These are phyloP conservation scores for Eristalis pertinax DNA, from an alignment of 2,888 invertebrate genomes.

Conservation along the genomic window DNA sequence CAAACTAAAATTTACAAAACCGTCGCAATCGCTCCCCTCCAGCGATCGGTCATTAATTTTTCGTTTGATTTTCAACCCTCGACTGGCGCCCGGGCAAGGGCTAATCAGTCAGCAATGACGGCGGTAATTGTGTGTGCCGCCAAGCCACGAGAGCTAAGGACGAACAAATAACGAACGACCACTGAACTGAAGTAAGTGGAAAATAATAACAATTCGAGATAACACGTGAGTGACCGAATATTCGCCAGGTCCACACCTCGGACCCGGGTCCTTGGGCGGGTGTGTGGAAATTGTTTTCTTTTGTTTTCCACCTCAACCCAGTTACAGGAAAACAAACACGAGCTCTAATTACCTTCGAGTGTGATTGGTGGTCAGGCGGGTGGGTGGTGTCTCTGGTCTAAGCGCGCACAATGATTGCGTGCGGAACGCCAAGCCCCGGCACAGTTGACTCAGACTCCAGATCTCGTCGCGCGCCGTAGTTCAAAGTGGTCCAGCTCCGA, in stretches of 20 bases:
- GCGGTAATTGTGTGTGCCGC: constrained; percentile 54
- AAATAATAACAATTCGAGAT: constrained; percentile 56
- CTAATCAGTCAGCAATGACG: constrained; percentile 47
- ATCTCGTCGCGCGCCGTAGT: neutral
- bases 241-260: constrained; percentile 51
- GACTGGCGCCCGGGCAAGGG: neutral
- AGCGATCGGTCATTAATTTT: constrained; percentile 28
- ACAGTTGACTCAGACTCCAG: too few relatives aligned
- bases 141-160: constrained; percentile 4
- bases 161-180: constrained; percentile 18
- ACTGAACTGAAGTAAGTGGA: constrained; percentile 44
- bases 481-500: too few relatives aligned
- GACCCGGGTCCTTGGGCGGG: constrained; percentile 29
- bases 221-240: constrained; percentile 44
- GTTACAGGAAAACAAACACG: constrained; percentile 43
- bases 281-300: constrained; percentile 54
- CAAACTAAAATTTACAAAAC: constrained; percentile 45
- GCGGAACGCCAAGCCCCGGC: constrained; percentile 50
- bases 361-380: neutral
- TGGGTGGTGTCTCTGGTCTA: constrained; percentile 20
- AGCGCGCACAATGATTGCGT: constrained; percentile 56
- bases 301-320: constrained; percentile 4
- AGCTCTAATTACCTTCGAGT: constrained; percentile 57
- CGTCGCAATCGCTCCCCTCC: neutral
- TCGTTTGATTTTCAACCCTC: constrained; percentile 53